Percentiles rank a stretch among this genome's conserved stretches.
Evolutionary conservation across 2,888 invertebrate genomes (phyloP).

Genomic region (Blastobasis lacticolella): DNA sequence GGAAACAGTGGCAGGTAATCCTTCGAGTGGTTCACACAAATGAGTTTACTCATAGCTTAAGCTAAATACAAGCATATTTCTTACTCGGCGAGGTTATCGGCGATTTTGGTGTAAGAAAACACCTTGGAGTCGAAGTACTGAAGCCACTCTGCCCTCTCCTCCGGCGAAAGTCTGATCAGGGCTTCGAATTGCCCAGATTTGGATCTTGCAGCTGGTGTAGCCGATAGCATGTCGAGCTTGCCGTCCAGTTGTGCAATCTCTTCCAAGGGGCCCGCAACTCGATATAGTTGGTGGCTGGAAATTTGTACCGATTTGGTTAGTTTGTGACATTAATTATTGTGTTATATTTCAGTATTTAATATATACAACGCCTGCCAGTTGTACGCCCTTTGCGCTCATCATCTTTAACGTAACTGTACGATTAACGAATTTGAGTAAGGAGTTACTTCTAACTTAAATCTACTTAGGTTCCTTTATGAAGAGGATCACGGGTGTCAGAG

Average conservation of each 20-base stretch:
- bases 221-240: slow-evolving; percentile 41
- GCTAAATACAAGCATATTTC: slow-evolving; percentile 12
- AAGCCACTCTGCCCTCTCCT: slow-evolving; percentile 47
- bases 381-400: no score
- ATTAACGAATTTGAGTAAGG: no score
- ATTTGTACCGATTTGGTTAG: background rate
- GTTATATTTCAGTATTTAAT: background rate
- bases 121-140: slow-evolving; percentile 37
- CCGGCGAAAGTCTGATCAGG: slow-evolving; percentile 44
- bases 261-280: slow-evolving; percentile 37
- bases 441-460: no score
- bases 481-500: no score
- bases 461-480: no score
- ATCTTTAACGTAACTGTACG: no score
- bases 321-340: background rate
- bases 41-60: no score
- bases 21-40: background rate
- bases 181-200: slow-evolving; percentile 42
- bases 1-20: background rate
- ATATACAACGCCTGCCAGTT: no score
- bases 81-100: slow-evolving; percentile 55
- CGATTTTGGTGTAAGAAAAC: slow-evolving; percentile 40
- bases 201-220: slow-evolving; percentile 34
- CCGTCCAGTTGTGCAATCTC: slow-evolving; percentile 38
- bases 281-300: slow-evolving; percentile 51